Conservation (phyloP, 2,888 invertebrate genomes). For the Aporophyla nigra region DNA sequence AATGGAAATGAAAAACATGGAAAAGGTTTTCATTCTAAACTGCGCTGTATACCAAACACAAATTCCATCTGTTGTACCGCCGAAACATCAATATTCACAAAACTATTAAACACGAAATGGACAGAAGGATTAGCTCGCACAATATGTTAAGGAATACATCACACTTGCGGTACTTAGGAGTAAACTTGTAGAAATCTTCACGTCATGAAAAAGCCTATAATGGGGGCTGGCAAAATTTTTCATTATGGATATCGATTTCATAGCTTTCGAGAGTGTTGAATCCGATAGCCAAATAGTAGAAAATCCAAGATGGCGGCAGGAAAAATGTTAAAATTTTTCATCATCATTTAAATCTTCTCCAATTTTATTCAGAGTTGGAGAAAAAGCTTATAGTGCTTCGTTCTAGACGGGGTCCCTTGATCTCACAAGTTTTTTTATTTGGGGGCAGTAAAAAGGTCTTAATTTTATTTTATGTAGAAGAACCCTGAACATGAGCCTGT, state of each 20-base stretch:
- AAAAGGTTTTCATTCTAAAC: conserved; percentile 29
- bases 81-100: conserved; percentile 56
- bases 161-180: neutral
- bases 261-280: too few relatives aligned
- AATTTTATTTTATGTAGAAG: neutral
- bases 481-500: neutral
- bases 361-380: too few relatives aligned
- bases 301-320: too few relatives aligned
- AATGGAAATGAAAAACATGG: conserved; percentile 57
- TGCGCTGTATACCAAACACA: conserved; percentile 38
- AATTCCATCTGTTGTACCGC: conserved; percentile 36
- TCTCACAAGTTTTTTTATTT: neutral
- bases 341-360: too few relatives aligned
- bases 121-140: conserved; percentile 22
- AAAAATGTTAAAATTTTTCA: too few relatives aligned
- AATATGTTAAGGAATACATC: neutral
- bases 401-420: too few relatives aligned
- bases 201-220: too few relatives aligned
- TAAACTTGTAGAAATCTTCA: too few relatives aligned
- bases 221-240: too few relatives aligned
- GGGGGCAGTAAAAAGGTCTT: neutral
- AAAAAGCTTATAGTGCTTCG: too few relatives aligned
- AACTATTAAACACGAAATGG: conserved; percentile 8
- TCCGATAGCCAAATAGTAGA: too few relatives aligned
- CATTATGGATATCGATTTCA: too few relatives aligned